Percentiles rank a stretch among this genome's conserved stretches.
Conservation (phyloP, 2,888 invertebrate genomes). For the Heliconius hortense region DNA sequence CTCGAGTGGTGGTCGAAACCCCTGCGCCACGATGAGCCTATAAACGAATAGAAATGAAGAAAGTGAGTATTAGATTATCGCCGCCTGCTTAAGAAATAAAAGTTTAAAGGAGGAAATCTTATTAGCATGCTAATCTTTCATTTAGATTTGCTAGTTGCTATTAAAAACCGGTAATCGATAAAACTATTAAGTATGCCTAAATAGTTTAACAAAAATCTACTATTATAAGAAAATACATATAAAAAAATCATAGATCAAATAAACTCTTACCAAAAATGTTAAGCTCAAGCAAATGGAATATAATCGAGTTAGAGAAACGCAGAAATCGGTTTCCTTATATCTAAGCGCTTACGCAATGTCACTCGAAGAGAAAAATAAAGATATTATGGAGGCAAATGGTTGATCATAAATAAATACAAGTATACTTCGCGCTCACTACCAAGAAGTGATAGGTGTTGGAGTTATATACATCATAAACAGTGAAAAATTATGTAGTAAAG, state of each 20-base stretch:
- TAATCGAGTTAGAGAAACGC: constrained; percentile 41
- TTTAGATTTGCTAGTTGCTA: no score
- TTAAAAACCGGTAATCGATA: no score
- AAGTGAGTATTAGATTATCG: neutral
- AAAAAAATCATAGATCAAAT: constrained; percentile 3
- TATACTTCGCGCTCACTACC: constrained; percentile 55
- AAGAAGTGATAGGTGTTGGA: constrained; percentile 42
- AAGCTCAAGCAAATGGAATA: constrained; percentile 31
- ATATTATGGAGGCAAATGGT: constrained; percentile 64
- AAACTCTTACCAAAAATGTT: constrained; percentile 19
- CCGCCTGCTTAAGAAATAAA: neutral
- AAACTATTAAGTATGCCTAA: no score
- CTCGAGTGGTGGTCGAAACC: no score
- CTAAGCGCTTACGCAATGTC: constrained; percentile 49
- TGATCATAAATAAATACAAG: constrained; percentile 67
- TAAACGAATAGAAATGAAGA: no score
- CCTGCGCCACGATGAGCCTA: no score
- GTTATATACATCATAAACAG: constrained; percentile 35
- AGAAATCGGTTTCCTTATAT: constrained; percentile 40
- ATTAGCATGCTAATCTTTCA: no score
- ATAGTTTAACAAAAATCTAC: no score
- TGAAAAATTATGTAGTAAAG: constrained; percentile 22
- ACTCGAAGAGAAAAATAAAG: constrained; percentile 53
- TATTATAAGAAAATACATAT: neutral
- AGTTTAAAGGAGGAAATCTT: no score